Evolutionary conservation across 2,888 invertebrate species (phyloP).

Genomic region (Drosophila fulvimacula): DNA sequence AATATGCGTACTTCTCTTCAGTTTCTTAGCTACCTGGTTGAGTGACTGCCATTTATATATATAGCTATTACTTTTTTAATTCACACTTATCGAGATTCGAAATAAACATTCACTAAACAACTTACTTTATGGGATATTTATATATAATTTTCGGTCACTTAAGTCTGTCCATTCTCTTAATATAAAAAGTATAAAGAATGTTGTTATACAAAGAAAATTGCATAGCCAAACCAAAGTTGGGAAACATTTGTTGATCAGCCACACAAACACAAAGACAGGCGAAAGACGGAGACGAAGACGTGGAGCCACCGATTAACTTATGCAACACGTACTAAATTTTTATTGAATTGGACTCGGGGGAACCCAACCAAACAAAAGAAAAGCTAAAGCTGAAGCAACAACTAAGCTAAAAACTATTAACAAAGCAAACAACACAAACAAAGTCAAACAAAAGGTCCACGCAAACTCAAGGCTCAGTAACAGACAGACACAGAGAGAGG

Average conservation of each 20-base stretch:
- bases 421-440: conserved; percentile 54
- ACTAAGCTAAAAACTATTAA: conserved; percentile 57
- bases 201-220: conserved; percentile 4
- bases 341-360: conserved; percentile 58
- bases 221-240: no score
- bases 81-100: no score
- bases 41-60: neutral
- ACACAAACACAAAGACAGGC: neutral
- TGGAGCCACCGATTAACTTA: conserved; percentile 46
- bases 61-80: no score
- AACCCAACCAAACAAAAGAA: conserved; percentile 15
- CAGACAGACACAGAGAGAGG: neutral
- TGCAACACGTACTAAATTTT: conserved; percentile 63
- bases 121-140: neutral
- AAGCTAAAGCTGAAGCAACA: conserved; percentile 13
- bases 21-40: neutral
- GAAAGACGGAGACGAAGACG: neutral
- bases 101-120: no score
- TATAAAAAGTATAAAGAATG: conserved; percentile 23
- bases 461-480: conserved; percentile 29
- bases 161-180: conserved; percentile 17
- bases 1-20: neutral
- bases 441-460: conserved; percentile 35
- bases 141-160: conserved; percentile 34
- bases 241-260: conserved; percentile 14